A percentile compares a stretch with the other conserved stretches of the same genome.
Evolutionary conservation across 2,888 invertebrate species (phyloP).

Genomic region (Oscheius sp.): DNA sequence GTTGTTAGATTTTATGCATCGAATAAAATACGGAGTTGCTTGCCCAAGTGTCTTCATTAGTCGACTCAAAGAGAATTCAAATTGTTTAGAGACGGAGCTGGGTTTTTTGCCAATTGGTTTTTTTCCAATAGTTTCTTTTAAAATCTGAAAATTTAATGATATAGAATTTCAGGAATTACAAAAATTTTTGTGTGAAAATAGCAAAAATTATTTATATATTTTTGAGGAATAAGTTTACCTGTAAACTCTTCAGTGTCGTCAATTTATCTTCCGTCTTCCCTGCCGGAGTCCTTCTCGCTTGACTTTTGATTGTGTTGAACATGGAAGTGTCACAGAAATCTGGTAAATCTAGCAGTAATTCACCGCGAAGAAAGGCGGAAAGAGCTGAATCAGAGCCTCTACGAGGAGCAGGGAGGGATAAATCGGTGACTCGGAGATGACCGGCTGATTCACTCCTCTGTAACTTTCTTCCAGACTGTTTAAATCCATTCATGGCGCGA

Average conservation of each 20-base stretch:
- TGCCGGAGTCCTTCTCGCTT: constrained; percentile 58
- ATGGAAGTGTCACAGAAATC: constrained; percentile 69
- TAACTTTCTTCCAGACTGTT: constrained; percentile 65
- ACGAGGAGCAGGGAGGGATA: constrained; percentile 34
- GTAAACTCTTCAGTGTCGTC: constrained; percentile 54
- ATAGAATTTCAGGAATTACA: not conserved
- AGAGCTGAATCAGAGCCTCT: constrained; percentile 66
- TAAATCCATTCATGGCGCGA: constrained; percentile 67
- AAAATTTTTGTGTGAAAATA: too few species aligned
- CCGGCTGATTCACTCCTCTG: constrained; percentile 62
- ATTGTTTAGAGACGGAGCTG: constrained; percentile 91
- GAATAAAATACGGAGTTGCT: constrained; percentile 84
- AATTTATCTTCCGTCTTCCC: constrained; percentile 56
- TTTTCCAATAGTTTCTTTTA: constrained; percentile 85
- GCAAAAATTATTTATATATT: not conserved
- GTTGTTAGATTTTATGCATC: constrained; percentile 94
- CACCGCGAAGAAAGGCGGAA: constrained; percentile 67
- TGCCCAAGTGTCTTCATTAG: constrained; percentile 92
- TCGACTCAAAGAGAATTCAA: constrained; percentile 85
- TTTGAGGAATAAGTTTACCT: constrained; percentile 41
- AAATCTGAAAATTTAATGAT: constrained; percentile 77
- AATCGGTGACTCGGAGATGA: constrained; percentile 51
- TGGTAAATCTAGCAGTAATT: constrained; percentile 60
- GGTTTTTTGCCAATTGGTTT: constrained; percentile 73
- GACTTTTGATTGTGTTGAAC: constrained; percentile 66